These are phyloP conservation scores for Deroplatys truncata DNA, from an alignment of 2,888 invertebrate genomes.

Conservation along the genomic window DNA sequence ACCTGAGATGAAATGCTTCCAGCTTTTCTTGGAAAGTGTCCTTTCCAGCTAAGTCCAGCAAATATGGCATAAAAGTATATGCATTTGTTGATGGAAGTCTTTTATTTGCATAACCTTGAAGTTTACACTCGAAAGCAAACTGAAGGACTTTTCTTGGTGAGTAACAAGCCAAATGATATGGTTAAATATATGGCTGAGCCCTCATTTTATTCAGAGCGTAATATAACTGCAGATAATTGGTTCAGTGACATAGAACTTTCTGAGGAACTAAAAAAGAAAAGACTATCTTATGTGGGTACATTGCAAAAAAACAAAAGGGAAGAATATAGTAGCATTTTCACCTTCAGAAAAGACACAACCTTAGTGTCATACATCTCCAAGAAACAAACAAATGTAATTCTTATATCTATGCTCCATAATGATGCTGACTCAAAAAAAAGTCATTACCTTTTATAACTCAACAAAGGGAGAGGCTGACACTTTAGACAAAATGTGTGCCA, in stretches of 20 bases:
- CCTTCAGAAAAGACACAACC: conserved; percentile 20
- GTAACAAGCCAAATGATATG: conserved; percentile 31
- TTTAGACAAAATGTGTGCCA: too few relatives aligned
- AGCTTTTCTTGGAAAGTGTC: conserved; percentile 32
- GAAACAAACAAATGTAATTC: conserved; percentile 6
- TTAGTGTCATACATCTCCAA: conserved; percentile 23
- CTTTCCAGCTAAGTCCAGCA: conserved; percentile 36
- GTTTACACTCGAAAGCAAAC: conserved; percentile 33
- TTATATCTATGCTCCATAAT: background rate
- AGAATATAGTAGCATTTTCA: conserved; percentile 21
- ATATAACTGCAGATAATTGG: conserved; percentile 30
- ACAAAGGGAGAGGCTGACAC: too few relatives aligned
- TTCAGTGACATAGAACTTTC: conserved; percentile 28
- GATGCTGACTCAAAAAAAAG: too few relatives aligned
- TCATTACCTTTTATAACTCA: too few relatives aligned
- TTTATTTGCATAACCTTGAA: conserved; percentile 31
- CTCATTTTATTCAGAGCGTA: conserved; percentile 28
- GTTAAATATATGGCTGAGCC: conserved; percentile 30
- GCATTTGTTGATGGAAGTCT: conserved; percentile 31
- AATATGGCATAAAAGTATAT: conserved; percentile 37
- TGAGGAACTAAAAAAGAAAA: conserved; percentile 19
- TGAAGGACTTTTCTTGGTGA: conserved; percentile 30
- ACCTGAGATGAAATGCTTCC: conserved; percentile 32
- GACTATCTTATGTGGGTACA: conserved; percentile 25
- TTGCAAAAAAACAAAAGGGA: conserved; percentile 18